Percentiles rank a stretch among this genome's conserved stretches.
Conservation (phyloP, 2,888 invertebrate genomes). For the Limenitis camilla region DNA sequence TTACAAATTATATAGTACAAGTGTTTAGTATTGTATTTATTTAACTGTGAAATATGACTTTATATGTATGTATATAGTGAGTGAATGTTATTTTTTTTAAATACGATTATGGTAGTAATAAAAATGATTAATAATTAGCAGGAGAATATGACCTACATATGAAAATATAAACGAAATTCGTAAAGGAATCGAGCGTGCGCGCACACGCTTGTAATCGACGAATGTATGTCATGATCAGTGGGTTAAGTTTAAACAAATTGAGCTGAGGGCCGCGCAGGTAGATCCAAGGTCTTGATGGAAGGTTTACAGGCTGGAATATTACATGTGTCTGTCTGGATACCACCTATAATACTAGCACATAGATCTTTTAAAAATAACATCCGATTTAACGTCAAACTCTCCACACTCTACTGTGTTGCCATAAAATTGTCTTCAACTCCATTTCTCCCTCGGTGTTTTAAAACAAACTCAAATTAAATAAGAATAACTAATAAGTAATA, state of each 20-base stretch:
- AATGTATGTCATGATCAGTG: slow-evolving; percentile 74
- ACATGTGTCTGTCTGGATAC: background rate
- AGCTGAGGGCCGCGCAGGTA: slow-evolving; percentile 51
- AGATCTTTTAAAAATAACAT: no score
- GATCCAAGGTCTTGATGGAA: slow-evolving; percentile 35
- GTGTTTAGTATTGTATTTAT: background rate
- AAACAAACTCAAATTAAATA: no score
- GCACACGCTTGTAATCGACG: slow-evolving; percentile 60
- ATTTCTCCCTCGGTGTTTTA: no score
- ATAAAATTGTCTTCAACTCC: no score
- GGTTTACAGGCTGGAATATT: slow-evolving; percentile 4
- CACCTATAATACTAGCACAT: no score
- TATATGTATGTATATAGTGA: no score
- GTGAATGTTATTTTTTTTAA: background rate
- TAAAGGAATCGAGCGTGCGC: slow-evolving; percentile 43
- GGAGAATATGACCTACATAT: slow-evolving; percentile 29
- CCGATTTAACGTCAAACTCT: no score
- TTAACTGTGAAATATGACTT: background rate
- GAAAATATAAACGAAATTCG: slow-evolving; percentile 35
- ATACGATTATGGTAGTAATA: background rate
- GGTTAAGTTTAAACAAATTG: slow-evolving; percentile 73
- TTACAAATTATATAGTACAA: no score
- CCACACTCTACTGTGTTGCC: no score
- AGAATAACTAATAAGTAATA: no score
- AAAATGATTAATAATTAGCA: no score